Evolutionary conservation across 2,888 invertebrate species (phyloP).

Genomic region (Orthosia incerta): DNA sequence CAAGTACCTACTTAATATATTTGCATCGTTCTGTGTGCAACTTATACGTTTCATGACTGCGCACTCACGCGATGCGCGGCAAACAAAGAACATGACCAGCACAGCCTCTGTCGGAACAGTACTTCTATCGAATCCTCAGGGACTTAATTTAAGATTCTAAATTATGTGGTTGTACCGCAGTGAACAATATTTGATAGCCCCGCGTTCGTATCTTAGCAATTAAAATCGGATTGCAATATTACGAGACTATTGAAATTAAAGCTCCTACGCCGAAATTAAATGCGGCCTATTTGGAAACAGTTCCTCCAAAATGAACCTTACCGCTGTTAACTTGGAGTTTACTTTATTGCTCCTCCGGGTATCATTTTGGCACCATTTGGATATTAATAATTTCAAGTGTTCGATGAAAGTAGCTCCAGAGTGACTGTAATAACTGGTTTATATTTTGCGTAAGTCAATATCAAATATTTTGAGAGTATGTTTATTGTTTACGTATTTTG

Average conservation of each 20-base stretch:
- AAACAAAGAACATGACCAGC: neutral
- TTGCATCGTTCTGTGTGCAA: slow-evolving; percentile 35
- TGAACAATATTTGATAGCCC: slow-evolving; percentile 42
- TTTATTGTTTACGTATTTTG: slow-evolving; percentile 57
- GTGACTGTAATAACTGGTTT: slow-evolving; percentile 61
- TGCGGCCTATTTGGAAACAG: slow-evolving; percentile 53
- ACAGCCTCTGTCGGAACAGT: neutral
- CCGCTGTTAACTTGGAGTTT: slow-evolving; percentile 32
- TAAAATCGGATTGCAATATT: slow-evolving; percentile 70
- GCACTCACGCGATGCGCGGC: neutral
- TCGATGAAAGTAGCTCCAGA: slow-evolving; percentile 49
- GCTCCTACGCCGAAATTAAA: slow-evolving; percentile 60
- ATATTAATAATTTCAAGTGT: slow-evolving; percentile 64
- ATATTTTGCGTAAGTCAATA: slow-evolving; percentile 63
- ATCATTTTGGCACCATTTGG: slow-evolving; percentile 41
- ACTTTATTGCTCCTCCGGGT: slow-evolving; percentile 30
- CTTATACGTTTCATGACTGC: slow-evolving; percentile 18
- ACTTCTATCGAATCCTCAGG: neutral
- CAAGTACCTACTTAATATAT: slow-evolving; percentile 28
- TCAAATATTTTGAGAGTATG: slow-evolving; percentile 60
- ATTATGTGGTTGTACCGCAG: slow-evolving; percentile 22
- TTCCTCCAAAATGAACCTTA: slow-evolving; percentile 51
- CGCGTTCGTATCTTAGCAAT: slow-evolving; percentile 61
- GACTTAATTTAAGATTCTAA: slow-evolving; percentile 25
- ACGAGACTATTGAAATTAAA: slow-evolving; percentile 68